Conservation (phyloP, 2,113 vertebrate species). For the Typhlomys cinereus region DNA sequence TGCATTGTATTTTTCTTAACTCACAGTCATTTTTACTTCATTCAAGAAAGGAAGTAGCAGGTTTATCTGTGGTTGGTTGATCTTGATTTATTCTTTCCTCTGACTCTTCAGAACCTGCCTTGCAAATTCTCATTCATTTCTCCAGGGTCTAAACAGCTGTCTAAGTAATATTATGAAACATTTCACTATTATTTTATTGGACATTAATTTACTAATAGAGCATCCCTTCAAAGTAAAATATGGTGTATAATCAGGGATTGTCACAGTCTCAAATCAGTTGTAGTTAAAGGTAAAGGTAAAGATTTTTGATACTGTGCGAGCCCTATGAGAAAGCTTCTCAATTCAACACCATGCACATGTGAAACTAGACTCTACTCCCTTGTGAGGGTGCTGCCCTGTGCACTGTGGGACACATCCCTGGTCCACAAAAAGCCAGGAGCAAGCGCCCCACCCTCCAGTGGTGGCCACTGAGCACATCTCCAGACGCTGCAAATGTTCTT, state of each 20-base stretch:
- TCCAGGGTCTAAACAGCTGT: neutral
- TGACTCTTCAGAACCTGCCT: neutral
- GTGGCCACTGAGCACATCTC: neutral
- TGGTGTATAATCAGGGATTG: neutral
- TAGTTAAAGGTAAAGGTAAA: neutral
- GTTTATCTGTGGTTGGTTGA: neutral
- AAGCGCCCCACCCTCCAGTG: neutral
- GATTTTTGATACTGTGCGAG: neutral
- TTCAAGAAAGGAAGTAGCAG: neutral
- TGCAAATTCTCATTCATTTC: neutral
- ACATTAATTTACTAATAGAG: conserved; percentile 17
- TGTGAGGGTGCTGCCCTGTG: neutral
- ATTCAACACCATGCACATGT: neutral
- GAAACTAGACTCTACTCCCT: neutral
- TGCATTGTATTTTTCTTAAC: neutral
- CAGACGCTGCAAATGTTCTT: neutral
- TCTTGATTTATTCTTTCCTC: neutral
- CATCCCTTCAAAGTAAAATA: conserved; percentile 41
- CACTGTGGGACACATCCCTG: neutral
- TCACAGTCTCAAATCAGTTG: neutral
- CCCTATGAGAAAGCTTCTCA: neutral
- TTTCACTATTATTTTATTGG: neutral
- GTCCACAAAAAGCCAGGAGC: neutral
- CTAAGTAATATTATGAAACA: neutral
- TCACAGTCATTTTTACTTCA: neutral